phyloP scores from a whole-genome alignment of 2,888 invertebrate genomes.

The Rotaria sp. region DNA sequence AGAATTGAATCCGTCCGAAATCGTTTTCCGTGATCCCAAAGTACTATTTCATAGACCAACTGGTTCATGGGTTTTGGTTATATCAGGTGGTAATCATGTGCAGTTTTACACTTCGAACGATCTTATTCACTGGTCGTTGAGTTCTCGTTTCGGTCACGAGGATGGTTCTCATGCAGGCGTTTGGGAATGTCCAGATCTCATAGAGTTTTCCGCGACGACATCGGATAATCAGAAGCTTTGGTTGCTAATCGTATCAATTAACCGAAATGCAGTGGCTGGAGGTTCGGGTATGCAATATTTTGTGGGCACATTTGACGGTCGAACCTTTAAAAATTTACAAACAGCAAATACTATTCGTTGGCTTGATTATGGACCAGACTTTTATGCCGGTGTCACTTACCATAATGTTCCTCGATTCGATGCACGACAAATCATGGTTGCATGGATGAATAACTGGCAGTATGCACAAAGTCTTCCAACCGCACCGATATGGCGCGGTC shows the following conservation, averaged over 20 bases:
- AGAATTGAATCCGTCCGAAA: not conserved
- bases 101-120: not conserved
- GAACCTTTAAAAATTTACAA: not conserved
- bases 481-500: not conserved
- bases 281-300: not conserved
- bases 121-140: not conserved
- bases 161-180: not conserved
- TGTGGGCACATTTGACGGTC: not conserved
- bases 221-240: not conserved
- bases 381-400: not conserved
- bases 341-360: not conserved
- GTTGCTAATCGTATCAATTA: not conserved
- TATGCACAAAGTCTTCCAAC: not conserved
- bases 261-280: not conserved
- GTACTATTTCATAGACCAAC: not conserved
- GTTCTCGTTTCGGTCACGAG: not conserved
- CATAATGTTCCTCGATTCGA: not conserved
- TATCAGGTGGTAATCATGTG: not conserved
- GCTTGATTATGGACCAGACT: not conserved
- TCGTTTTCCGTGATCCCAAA: slow-evolving; percentile 26
- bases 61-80: slow-evolving; percentile 24
- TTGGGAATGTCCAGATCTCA: not conserved
- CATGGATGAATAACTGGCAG: not conserved
- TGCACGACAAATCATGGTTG: not conserved
- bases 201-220: not conserved